These are phyloP conservation scores for Brachionus asplanchnoidis DNA, from an alignment of 1,140 invertebrate species.

Conservation along the genomic window DNA sequence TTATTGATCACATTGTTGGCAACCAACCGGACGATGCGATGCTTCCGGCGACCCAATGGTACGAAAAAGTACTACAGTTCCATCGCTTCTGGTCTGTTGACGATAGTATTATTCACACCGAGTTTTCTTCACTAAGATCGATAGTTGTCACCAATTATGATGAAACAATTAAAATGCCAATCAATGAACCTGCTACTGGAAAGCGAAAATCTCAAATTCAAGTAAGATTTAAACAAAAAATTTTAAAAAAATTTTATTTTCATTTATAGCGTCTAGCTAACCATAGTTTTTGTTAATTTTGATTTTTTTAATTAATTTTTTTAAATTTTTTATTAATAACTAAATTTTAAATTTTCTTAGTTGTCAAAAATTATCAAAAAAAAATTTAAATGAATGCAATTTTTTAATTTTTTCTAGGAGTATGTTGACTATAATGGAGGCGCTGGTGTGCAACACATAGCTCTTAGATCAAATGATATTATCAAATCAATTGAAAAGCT, in stretches of 20 bases:
- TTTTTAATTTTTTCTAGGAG: slow-evolving; percentile 64
- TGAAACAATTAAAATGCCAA: slow-evolving; percentile 96
- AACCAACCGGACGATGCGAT: slow-evolving; percentile 89
- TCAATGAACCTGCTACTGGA: slow-evolving; percentile 93
- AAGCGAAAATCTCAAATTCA: slow-evolving; percentile 91
- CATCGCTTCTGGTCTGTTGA: slow-evolving; percentile 99
- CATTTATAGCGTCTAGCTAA: too few species aligned
- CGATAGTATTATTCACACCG: slow-evolving; percentile 88
- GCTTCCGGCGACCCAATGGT: slow-evolving; percentile 83
- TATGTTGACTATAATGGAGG: slow-evolving; percentile 97
- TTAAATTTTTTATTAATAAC: too few species aligned
- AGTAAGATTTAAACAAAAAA: slow-evolving; percentile 45
- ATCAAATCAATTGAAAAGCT: slow-evolving; percentile 76
- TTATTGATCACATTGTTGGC: slow-evolving; percentile 93
- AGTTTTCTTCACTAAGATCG: slow-evolving; percentile 88
- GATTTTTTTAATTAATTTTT: too few species aligned
- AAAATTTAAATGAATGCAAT: too few species aligned
- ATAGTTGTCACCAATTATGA: slow-evolving; percentile 96
- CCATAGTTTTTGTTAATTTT: too few species aligned
- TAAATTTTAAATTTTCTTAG: too few species aligned
- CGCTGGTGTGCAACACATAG: slow-evolving; percentile 94
- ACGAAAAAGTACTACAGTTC: slow-evolving; percentile 84
- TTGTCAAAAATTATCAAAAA: too few species aligned
- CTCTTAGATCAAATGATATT: slow-evolving; percentile 86
- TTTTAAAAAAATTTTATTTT: too few species aligned